Evolutionary conservation across 2,797 vertebrate genomes (phyloP).

Genomic region (Nothura maculosa): DNA sequence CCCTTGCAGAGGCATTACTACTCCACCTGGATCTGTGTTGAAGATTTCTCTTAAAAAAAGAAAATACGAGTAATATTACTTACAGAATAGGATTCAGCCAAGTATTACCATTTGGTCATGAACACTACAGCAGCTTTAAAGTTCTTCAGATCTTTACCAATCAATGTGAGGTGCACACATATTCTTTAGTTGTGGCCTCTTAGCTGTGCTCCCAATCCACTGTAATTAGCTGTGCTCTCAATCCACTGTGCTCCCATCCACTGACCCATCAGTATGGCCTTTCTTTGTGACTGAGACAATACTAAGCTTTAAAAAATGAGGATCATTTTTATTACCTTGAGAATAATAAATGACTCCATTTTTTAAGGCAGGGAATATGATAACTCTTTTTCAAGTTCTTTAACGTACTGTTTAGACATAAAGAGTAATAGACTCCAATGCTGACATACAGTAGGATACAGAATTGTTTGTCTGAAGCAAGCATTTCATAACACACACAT

Average conservation of each 20-base stretch:
- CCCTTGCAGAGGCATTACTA: not conserved
- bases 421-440: not conserved
- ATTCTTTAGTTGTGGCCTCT: not conserved
- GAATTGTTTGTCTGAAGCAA: conserved; percentile 6
- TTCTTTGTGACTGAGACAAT: conserved; percentile 21
- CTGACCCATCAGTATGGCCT: not conserved
- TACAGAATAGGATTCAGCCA: not conserved
- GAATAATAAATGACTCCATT: not conserved
- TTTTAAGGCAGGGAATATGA: conserved; percentile 1
- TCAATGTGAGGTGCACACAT: not conserved
- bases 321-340: conserved; percentile 11
- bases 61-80: not conserved
- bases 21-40: not conserved
- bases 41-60: not conserved
- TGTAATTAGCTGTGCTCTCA: not conserved
- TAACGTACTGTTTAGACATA: not conserved
- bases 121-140: not conserved
- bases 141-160: not conserved
- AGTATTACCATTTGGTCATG: not conserved
- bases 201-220: not conserved
- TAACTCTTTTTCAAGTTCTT: conserved; percentile 19
- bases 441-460: not conserved
- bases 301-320: not conserved
- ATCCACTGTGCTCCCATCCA: no score
- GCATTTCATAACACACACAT: not conserved